Conservation (phyloP, 2,113 vertebrate species). For the Syrrhaptes paradoxus region DNA sequence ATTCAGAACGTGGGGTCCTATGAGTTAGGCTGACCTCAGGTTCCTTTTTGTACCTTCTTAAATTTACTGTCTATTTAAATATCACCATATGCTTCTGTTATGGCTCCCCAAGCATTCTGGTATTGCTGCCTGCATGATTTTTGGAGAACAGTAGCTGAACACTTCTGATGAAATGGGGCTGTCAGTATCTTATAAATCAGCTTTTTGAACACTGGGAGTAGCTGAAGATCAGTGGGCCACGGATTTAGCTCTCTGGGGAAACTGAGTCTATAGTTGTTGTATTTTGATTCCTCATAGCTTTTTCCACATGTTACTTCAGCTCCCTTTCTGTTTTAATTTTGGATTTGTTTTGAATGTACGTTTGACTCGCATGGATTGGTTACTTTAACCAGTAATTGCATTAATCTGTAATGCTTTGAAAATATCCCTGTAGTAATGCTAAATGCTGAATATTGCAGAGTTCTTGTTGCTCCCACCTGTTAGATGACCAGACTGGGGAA, state of each 20-base stretch:
- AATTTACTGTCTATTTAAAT: not conserved
- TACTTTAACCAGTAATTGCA: not conserved
- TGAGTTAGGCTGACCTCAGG: not conserved
- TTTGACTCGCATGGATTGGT: not conserved
- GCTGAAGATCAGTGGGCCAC: not conserved
- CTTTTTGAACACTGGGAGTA: not conserved
- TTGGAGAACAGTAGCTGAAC: not conserved
- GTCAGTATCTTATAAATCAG: not conserved
- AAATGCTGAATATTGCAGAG: not conserved
- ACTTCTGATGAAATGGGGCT: not conserved
- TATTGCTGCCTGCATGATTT: not conserved
- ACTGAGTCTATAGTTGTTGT: not conserved
- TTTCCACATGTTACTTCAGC: not conserved
- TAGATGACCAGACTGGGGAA: not conserved
- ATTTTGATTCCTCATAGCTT: not conserved
- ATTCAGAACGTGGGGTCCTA: not conserved
- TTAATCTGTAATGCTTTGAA: not conserved
- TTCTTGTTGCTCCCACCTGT: not conserved
- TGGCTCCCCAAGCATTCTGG: not conserved
- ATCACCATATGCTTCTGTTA: not conserved
- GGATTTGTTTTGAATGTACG: not conserved
- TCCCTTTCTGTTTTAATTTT: not conserved
- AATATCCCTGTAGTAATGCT: not conserved
- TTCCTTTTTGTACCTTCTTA: not conserved
- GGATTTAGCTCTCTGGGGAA: not conserved